Percentiles rank a stretch among this genome's conserved stretches.
Conservation (phyloP, 2,797 vertebrate genomes). For the Pampus argenteus region DNA sequence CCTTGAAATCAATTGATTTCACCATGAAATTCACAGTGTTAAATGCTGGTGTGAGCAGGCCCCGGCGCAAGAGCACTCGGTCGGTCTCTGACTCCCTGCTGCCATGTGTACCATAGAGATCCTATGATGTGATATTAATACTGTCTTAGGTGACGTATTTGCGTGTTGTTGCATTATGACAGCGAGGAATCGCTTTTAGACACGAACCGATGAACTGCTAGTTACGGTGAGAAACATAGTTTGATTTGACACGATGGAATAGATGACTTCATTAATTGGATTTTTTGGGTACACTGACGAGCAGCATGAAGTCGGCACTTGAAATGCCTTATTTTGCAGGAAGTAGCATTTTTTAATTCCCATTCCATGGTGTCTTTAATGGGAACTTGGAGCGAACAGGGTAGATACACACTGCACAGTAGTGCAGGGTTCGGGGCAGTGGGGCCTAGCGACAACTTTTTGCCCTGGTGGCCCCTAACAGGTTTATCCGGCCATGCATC, state of each 20-base stretch:
- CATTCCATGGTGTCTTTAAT: background rate
- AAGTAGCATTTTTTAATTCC: background rate
- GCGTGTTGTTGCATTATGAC: background rate
- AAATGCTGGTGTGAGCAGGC: background rate
- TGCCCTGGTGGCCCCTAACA: background rate
- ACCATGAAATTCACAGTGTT: background rate
- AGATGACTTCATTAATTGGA: background rate
- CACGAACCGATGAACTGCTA: background rate
- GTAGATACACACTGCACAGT: slow-evolving; percentile 2
- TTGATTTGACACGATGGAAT: background rate
- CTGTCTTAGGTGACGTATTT: background rate
- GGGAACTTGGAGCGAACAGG: slow-evolving; percentile 9
- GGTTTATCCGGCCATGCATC: background rate
- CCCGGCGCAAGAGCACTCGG: no score
- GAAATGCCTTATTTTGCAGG: background rate
- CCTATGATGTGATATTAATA: background rate
- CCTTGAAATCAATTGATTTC: background rate
- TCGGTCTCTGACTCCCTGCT: no score
- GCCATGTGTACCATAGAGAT: background rate
- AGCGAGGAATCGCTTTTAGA: background rate
- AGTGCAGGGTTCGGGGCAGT: no score
- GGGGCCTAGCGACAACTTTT: background rate
- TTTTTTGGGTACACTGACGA: background rate
- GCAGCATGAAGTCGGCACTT: background rate
- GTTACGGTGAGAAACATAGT: background rate